Percentiles rank a stretch among this genome's conserved stretches.
These are phyloP conservation scores for Bombus affinis DNA, from an alignment of 1,140 invertebrate genomes.

Conservation along the genomic window DNA sequence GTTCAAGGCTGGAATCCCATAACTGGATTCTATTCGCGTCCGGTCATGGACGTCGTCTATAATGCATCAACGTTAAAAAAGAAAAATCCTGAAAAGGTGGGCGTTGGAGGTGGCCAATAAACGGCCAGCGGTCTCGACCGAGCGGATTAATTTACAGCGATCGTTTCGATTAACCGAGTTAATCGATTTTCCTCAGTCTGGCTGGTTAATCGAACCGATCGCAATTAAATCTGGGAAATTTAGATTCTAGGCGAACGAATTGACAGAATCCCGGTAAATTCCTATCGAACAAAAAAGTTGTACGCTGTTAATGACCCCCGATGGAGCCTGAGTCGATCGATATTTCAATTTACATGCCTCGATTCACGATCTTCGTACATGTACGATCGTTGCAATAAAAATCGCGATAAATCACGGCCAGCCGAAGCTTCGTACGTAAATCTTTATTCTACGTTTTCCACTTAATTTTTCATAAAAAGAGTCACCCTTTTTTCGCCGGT, in stretches of 20 bases:
- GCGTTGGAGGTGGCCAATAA: background rate
- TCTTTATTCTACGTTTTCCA: too few species aligned
- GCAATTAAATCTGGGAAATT: conserved; percentile 13
- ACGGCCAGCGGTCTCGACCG: background rate
- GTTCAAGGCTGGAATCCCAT: conserved; percentile 37
- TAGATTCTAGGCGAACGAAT: background rate
- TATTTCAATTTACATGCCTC: background rate
- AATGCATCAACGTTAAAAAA: conserved; percentile 12
- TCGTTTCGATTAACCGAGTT: conserved; percentile 34
- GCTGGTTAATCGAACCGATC: conserved; percentile 11
- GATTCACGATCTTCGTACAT: background rate
- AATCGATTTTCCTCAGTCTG: conserved; percentile 23
- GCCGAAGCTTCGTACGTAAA: too few species aligned
- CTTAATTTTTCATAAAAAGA: background rate
- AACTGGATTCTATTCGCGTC: conserved; percentile 19
- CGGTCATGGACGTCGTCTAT: conserved; percentile 30
- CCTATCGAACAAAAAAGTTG: background rate
- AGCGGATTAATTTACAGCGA: conserved; percentile 39
- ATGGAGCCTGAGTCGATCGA: background rate
- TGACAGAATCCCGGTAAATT: background rate
- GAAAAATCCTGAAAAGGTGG: background rate
- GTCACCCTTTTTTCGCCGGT: too few species aligned
- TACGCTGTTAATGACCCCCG: background rate
- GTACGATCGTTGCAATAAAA: background rate
- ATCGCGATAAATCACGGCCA: too few species aligned